phyloP scores from a whole-genome alignment of 2,888 invertebrate genomes.

The Smittia sp. region DNA sequence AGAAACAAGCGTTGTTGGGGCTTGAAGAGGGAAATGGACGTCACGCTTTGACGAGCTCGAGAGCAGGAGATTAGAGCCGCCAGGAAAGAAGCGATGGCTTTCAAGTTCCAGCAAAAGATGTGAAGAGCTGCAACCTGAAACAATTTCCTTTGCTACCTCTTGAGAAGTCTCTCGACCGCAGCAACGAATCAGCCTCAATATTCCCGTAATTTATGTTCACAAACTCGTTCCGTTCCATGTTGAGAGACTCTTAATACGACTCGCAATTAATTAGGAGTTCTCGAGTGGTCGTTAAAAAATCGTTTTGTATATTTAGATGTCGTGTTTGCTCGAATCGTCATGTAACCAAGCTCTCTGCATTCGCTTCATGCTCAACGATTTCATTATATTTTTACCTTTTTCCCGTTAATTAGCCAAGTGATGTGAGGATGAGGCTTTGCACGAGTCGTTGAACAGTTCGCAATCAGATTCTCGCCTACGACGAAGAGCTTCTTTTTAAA shows the following conservation, averaged over 20 bases:
- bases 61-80: neutral
- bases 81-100: no score
- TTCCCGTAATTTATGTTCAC: no score
- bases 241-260: neutral
- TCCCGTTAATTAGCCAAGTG: slow-evolving; percentile 70
- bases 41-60: neutral
- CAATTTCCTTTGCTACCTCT: no score
- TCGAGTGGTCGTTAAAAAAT: slow-evolving; percentile 17
- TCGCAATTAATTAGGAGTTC: slow-evolving; percentile 36
- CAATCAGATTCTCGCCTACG: slow-evolving; percentile 65
- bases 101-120: no score
- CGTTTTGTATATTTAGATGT: slow-evolving; percentile 5
- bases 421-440: slow-evolving; percentile 67
- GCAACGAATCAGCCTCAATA: no score
- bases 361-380: neutral
- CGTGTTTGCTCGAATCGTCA: neutral
- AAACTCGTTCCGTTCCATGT: no score
- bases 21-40: slow-evolving; percentile 5
- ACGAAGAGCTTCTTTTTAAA: slow-evolving; percentile 62
- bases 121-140: no score
- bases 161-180: no score
- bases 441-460: slow-evolving; percentile 67
- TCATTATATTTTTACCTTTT: slow-evolving; percentile 56
- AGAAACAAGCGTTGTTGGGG: neutral
- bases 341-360: neutral